Evolutionary conservation across 2,113 vertebrate genomes (phyloP), one percentile per base, ranked within the genome.

Genomic region (Gobio gobio): DNA sequence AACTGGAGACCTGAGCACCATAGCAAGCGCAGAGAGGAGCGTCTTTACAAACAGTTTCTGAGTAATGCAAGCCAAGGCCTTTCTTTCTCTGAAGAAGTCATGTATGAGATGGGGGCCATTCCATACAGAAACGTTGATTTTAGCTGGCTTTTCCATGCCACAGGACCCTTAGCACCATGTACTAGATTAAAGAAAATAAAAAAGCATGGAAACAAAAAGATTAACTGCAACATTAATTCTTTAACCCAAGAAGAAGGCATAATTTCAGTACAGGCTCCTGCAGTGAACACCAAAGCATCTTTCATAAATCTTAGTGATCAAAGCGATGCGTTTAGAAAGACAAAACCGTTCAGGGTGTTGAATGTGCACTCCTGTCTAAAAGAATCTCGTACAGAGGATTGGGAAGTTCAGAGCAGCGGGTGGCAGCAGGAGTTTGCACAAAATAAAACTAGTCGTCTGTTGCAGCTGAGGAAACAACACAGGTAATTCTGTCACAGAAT

Each of bases 21-120:
- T 36, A 80, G 64, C 20, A 83, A 87, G 54, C 68, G 43, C 54
- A 87, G 49, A 88, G 59, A 59, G 18, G 12, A 87, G 22, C 33
- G 47, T 3, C 81, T 91, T 40, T 92, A 90, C 82, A 85, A 66
- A 20, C 87, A 86, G 16, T 92, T 92, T 64, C 59, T 95, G 56
- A 90, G 87, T 80, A 92, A 87, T 4, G 87, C 91, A 0, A 89
- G 90, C 4, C 86, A 89, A 5, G 54, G 90, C 56, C 88, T 95
- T 16, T 88, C 88, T 66, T 96, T 96, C 90, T 93, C 94, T 24
- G 84, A 91, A 73, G 94, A 95, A 4, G 94, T 95, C 24, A 36
- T 93, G n/a, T 83, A 84, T 84, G 91, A 93, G 47, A 89, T 92
- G 87, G 91, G 90, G 2, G 51, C 91, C 74, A 14, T 93, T n/a